phyloP scores from a whole-genome alignment of 1,140 invertebrate genomes.

The Nephila pilipes region DNA sequence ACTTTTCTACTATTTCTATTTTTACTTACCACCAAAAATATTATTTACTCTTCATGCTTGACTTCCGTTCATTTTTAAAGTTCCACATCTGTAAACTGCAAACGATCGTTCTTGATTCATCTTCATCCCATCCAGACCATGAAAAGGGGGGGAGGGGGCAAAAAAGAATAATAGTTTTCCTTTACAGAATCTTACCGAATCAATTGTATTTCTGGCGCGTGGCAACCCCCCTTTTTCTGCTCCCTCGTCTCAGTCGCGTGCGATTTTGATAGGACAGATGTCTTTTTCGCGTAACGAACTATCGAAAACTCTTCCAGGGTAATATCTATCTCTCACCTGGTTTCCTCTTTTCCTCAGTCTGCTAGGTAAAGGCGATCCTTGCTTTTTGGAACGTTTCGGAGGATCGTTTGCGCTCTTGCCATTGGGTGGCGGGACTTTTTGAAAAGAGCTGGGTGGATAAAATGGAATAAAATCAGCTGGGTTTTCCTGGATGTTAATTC shows the following conservation, averaged over 20 bases:
- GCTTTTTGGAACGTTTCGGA: no score
- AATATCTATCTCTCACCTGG: conserved; percentile 61
- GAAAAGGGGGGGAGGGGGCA: neutral
- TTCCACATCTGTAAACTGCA: neutral
- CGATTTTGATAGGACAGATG: conserved; percentile 23
- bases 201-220: conserved; percentile 1
- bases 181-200: conserved; percentile 44
- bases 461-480: conserved; percentile 41
- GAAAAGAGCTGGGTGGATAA: neutral
- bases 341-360: conserved; percentile 40
- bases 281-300: conserved; percentile 37
- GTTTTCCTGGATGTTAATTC: neutral
- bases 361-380: conserved; percentile 38
- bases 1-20: neutral
- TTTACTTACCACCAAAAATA: neutral
- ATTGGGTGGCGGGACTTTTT: neutral
- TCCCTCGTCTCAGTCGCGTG: conserved; percentile 21
- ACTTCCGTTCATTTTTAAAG: neutral
- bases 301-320: conserved; percentile 18
- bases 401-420: neutral
- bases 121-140: neutral
- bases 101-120: neutral
- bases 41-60: neutral
- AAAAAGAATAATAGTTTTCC: conserved; percentile 38
- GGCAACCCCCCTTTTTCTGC: neutral